These are phyloP conservation scores for Diarsia mendica DNA, from an alignment of 2,888 invertebrate species.

Conservation along the genomic window DNA sequence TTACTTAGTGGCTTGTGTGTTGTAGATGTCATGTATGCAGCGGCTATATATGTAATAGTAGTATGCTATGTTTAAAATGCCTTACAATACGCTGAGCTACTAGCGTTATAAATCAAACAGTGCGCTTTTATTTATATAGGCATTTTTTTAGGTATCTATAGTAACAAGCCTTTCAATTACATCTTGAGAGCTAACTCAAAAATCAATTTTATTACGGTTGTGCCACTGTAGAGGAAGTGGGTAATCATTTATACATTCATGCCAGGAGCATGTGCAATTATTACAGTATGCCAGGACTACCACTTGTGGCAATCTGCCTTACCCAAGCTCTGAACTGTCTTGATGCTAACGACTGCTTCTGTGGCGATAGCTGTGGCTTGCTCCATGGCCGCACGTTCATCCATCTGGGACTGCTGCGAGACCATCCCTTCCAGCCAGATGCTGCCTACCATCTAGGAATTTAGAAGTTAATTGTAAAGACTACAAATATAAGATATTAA, in stretches of 20 bases:
- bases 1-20: background rate
- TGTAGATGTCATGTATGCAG: background rate
- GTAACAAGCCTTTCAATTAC: background rate
- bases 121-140: background rate
- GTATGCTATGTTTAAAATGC: background rate
- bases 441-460: constrained; percentile 88
- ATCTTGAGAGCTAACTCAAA: background rate
- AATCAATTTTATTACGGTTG: background rate
- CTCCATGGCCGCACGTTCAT: constrained; percentile 91
- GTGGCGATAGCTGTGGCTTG: constrained; percentile 91
- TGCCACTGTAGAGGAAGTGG: background rate
- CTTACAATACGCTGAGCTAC: background rate
- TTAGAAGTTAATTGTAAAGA: background rate
- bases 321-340: constrained; percentile 92
- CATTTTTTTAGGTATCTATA: too few species aligned
- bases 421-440: constrained; percentile 91
- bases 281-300: background rate
- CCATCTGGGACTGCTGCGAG: constrained; percentile 90
- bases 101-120: background rate
- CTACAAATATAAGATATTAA: background rate
- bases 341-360: constrained; percentile 92
- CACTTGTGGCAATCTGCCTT: constrained; percentile 59
- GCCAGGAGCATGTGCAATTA: too few species aligned
- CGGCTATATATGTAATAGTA: background rate
- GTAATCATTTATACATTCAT: background rate